Evolutionary conservation across 2,888 invertebrate species (phyloP).

Genomic region (Lymantria monacha): DNA sequence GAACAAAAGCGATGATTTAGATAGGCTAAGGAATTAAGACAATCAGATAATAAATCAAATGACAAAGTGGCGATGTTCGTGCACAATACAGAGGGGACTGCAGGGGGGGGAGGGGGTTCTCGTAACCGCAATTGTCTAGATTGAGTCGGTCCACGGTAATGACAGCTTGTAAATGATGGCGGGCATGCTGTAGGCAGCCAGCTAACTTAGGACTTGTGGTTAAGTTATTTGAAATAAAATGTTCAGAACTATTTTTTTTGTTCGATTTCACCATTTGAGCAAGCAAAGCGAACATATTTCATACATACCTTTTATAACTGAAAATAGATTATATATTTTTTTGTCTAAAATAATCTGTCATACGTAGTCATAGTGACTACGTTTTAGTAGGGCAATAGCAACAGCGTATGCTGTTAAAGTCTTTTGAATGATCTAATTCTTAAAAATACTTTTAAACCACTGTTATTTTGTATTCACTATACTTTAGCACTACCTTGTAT

Average conservation of each 20-base stretch:
- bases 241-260: neutral
- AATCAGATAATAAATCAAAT: slow-evolving; percentile 11
- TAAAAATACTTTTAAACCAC: no score
- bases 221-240: slow-evolving; percentile 4
- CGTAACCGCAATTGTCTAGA: slow-evolving; percentile 7
- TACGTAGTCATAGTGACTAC: no score
- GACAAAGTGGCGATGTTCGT: slow-evolving; percentile 1
- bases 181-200: neutral
- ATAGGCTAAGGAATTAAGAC: slow-evolving; percentile 2
- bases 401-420: no score
- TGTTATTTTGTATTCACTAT: no score
- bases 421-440: no score
- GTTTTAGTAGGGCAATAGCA: no score
- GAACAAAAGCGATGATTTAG: slow-evolving; percentile 15
- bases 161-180: slow-evolving; percentile 32
- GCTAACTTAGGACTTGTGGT: slow-evolving; percentile 5
- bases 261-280: no score
- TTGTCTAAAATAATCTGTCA: no score
- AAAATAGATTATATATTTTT: no score
- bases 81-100: slow-evolving; percentile 2
- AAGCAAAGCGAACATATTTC: no score
- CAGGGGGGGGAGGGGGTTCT: neutral
- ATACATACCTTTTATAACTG: no score
- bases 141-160: slow-evolving; percentile 28
- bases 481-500: no score